Evolutionary conservation across 2,888 invertebrate species (phyloP).

Genomic region (Podotricha telesiphe): DNA sequence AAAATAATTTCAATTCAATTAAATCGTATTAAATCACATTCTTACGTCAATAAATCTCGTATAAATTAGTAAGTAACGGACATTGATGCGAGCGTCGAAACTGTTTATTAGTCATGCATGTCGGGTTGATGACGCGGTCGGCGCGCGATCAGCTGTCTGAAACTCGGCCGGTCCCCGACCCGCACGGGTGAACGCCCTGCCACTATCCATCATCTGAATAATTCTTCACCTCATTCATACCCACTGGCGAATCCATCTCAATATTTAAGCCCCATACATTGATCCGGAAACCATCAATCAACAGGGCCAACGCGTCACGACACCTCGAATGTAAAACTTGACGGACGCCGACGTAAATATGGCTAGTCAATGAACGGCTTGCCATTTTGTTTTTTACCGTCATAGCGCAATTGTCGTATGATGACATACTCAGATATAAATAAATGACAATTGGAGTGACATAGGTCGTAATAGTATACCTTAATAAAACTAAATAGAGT

Average conservation of each 20-base stretch:
- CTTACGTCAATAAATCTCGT: conserved; percentile 48
- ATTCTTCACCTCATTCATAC: conserved; percentile 75
- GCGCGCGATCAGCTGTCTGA: conserved; percentile 71
- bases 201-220: conserved; percentile 73
- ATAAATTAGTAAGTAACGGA: conserved; percentile 57
- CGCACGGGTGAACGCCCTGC: conserved; percentile 67
- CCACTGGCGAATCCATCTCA: conserved; percentile 69
- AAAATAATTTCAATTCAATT: conserved; percentile 29
- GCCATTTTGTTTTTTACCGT: conserved; percentile 16
- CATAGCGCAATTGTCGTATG: not conserved
- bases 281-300: conserved; percentile 72
- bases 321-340: conserved; percentile 14
- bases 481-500: not conserved
- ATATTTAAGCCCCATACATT: conserved; percentile 64
- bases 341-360: conserved; percentile 41
- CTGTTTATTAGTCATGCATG: conserved; percentile 59
- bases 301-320: conserved; percentile 45
- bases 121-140: conserved; percentile 50
- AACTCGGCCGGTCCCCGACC: conserved; percentile 80
- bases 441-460: conserved; percentile 4
- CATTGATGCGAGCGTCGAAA: conserved; percentile 49
- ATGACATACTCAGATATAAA: not conserved
- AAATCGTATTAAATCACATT: conserved; percentile 27
- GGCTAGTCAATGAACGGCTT: conserved; percentile 52
- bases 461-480: conserved; percentile 1